Base-by-base conservation (phyloP, 2,113 vertebrate genomes). In the Murina feae region DNA sequence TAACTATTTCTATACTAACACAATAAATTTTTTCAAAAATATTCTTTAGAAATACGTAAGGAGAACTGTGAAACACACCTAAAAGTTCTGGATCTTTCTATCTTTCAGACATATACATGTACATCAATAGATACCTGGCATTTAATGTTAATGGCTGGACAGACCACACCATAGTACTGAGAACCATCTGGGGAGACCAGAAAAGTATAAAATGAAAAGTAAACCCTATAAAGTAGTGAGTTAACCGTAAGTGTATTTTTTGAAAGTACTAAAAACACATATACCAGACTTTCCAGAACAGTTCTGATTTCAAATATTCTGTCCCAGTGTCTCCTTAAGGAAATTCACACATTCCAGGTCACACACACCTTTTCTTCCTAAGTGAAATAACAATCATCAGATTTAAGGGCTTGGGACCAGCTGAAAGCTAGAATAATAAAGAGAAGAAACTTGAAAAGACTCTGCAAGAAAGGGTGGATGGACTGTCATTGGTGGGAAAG, bases 361-460 rank as follows among this genome's bases (percentile, higher is more conserved):
- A 85, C 42, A 47, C 9, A 9, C 20, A 85, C 13, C 3, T 60
- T 65, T 65, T 89, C 85, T 78, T 89, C 89, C 78, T 17, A 47
- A 75, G 12, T 47, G 25, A 90, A 32, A 85, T 12, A 86, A 85
- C 76, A 58, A 63, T 63, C 42, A 90, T 44, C 55, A 65, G 25
- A 75, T 53, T 63, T 51, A 66, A 17, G 10, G 9, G 5, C 28
- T 82, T 76, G 42, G 42, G 30, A 75, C 63, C 55, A 65, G 89
- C 9, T 85, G 44, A 16, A 76, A 68, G 47, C 32, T 63, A 82
- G 4, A 86, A 9, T 6, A 7, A 25, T 87, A n/a, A 79, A 51
- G 2, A 86, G 16, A 96, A 95, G 49, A 82, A 95, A 88, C 55
- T 21, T 81, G 23, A 81, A 87, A 5, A 82, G 6, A 89, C 32